A percentile compares a stretch with the other conserved stretches of the same genome.
Evolutionary conservation across 2,888 invertebrate genomes (phyloP).

Genomic region (Apomyelois bistriatella): DNA sequence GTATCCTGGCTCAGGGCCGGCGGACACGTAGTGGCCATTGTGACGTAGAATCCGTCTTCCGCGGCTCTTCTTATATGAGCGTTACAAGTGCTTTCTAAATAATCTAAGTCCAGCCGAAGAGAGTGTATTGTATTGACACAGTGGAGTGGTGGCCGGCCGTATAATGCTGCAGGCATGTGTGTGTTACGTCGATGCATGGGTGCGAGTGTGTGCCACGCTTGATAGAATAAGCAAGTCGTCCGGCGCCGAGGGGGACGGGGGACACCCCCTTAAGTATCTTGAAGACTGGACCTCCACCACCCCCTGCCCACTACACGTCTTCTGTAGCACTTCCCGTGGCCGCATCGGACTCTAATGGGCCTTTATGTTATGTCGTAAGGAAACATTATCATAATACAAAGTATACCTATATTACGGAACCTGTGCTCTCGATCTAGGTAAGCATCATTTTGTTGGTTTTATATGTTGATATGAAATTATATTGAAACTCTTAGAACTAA

Average conservation of each 20-base stretch:
- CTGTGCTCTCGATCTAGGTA: not conserved
- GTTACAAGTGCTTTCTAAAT: slow-evolving; percentile 82
- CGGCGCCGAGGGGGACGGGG: slow-evolving; percentile 55
- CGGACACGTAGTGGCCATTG: slow-evolving; percentile 78
- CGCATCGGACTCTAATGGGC: slow-evolving; percentile 70
- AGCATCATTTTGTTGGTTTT: not conserved
- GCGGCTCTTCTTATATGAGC: slow-evolving; percentile 79
- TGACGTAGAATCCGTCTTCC: slow-evolving; percentile 76
- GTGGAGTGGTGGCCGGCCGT: slow-evolving; percentile 80
- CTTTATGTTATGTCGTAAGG: slow-evolving; percentile 64
- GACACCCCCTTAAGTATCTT: slow-evolving; percentile 68
- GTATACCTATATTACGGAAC: slow-evolving; percentile 13
- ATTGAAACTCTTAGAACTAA: not conserved
- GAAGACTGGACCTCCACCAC: slow-evolving; percentile 75
- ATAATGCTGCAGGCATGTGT: slow-evolving; percentile 67
- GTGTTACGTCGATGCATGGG: slow-evolving; percentile 45
- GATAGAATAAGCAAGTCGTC: slow-evolving; percentile 80
- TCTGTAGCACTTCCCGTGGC: slow-evolving; percentile 73
- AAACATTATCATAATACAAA: slow-evolving; percentile 39
- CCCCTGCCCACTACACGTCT: slow-evolving; percentile 74
- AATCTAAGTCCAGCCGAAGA: slow-evolving; percentile 80
- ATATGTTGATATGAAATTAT: not conserved
- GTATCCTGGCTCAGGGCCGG: slow-evolving; percentile 67
- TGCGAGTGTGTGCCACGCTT: slow-evolving; percentile 67
- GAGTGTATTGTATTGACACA: slow-evolving; percentile 81